Percentiles rank a stretch among this genome's conserved stretches.
Conservation (phyloP, 92 coral and sea anemone species). For the Palythoa heliodiscus region DNA sequence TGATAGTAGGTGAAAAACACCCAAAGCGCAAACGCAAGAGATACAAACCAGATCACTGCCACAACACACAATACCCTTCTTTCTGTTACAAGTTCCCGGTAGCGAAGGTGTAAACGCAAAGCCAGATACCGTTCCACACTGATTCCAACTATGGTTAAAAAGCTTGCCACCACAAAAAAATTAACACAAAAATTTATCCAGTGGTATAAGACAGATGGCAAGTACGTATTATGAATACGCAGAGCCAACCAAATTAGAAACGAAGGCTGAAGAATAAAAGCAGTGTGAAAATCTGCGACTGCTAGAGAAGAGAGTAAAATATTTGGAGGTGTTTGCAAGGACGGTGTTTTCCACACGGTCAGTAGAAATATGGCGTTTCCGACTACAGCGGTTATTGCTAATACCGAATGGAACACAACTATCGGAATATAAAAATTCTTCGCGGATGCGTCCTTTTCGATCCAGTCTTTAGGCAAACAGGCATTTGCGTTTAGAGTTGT, state of each 20-base stretch:
- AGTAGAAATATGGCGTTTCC: slow-evolving; percentile 1
- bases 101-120: slow-evolving; percentile 21
- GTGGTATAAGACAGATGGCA: background rate
- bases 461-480: background rate
- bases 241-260: background rate
- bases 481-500: background rate
- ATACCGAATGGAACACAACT: background rate
- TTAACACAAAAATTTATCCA: background rate
- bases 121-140: slow-evolving; percentile 2
- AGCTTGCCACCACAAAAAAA: background rate
- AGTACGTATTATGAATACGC: background rate
- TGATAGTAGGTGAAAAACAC: background rate
- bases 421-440: background rate
- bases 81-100: slow-evolving; percentile 4
- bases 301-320: slow-evolving; percentile 5
- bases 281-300: background rate
- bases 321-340: background rate
- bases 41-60: background rate
- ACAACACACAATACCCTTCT: background rate
- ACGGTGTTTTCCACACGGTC: background rate
- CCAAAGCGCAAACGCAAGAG: background rate
- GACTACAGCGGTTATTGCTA: background rate
- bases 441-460: background rate
- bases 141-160: slow-evolving; percentile 1
- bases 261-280: background rate